Percentiles rank a stretch among this genome's conserved stretches.
phyloP scores from a whole-genome alignment of 2,797 vertebrate genomes.

The Acridotheres tristis region DNA sequence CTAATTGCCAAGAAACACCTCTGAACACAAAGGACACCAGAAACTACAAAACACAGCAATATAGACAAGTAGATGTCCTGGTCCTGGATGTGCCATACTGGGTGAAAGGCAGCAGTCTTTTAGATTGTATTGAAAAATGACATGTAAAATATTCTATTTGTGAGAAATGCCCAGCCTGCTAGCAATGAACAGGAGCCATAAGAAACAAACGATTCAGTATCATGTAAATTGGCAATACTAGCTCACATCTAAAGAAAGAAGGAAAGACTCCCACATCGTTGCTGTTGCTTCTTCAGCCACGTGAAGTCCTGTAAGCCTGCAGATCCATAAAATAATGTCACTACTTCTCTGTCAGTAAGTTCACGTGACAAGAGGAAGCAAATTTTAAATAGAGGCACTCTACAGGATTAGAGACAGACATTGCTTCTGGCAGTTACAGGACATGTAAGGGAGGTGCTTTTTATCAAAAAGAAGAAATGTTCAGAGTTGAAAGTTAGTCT shows the following conservation, averaged over 20 bases:
- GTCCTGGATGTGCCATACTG: background rate
- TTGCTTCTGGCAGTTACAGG: background rate
- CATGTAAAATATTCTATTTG: background rate
- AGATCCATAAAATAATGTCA: background rate
- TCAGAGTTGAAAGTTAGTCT: conserved; percentile 16
- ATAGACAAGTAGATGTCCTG: background rate
- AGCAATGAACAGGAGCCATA: background rate
- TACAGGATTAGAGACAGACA: background rate
- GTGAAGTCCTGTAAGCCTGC: background rate
- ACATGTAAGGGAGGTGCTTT: background rate
- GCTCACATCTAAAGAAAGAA: background rate
- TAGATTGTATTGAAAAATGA: background rate
- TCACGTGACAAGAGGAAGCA: background rate
- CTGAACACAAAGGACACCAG: background rate
- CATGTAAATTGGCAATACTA: background rate
- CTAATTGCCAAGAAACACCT: background rate
- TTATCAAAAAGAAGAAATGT: background rate
- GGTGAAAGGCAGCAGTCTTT: background rate
- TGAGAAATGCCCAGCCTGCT: background rate
- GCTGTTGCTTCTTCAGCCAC: background rate
- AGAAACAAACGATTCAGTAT: background rate
- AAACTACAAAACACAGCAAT: background rate
- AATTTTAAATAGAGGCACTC: background rate
- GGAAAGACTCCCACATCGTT: background rate
- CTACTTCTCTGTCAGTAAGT: background rate